Evolutionary conservation across 2,113 vertebrate species (phyloP).

Genomic region (Nannospalax galili): DNA sequence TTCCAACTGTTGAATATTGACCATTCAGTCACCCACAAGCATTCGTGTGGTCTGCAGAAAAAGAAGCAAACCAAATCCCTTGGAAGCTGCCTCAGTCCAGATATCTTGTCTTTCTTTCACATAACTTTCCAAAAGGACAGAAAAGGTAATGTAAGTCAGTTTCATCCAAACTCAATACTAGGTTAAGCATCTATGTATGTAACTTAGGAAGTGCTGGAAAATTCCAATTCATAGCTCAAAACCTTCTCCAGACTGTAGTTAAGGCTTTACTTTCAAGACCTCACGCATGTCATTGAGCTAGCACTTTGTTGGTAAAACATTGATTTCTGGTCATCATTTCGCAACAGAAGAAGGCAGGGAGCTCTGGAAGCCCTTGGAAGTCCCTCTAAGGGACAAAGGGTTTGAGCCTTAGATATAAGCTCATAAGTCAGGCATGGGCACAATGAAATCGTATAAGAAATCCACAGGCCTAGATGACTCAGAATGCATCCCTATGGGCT

Average conservation of each 20-base stretch:
- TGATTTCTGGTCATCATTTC: neutral
- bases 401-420: neutral
- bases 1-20: neutral
- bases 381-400: neutral
- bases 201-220: neutral
- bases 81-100: neutral
- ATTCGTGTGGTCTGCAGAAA: neutral
- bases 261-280: neutral
- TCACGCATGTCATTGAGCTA: neutral
- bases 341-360: neutral
- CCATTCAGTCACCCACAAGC: neutral
- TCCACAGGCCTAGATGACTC: neutral
- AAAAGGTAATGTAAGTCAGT: neutral
- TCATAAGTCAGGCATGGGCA: neutral
- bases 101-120: neutral
- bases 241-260: neutral
- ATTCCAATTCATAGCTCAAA: neutral
- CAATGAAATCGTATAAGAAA: neutral
- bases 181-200: neutral
- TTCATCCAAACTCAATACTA: neutral
- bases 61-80: too few species aligned
- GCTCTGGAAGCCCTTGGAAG: rapidly evolving
- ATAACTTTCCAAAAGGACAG: neutral
- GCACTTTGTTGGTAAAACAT: too few species aligned
- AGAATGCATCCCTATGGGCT: neutral